These are phyloP conservation scores for Drosophila lacteicornis DNA, from an alignment of 1,140 invertebrate genomes.

Conservation along the genomic window DNA sequence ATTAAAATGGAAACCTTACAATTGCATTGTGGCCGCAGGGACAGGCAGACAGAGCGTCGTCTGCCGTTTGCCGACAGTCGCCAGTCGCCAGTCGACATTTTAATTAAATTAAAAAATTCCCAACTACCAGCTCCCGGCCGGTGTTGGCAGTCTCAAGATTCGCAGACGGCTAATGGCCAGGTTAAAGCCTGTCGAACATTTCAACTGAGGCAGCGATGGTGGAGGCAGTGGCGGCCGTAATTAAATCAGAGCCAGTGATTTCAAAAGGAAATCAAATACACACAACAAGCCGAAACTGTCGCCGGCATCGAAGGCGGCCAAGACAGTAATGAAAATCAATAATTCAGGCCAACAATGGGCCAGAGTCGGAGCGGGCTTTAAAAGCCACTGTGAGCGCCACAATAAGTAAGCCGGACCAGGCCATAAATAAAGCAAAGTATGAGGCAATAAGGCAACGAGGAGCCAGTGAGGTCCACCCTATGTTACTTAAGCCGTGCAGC, in stretches of 20 bases:
- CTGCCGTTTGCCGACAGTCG: constrained; percentile 10
- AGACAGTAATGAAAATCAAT: constrained; percentile 78
- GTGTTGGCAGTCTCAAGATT: constrained; percentile 49
- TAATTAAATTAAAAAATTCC: constrained; percentile 76
- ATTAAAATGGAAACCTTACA: constrained; percentile 82
- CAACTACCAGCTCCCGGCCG: constrained; percentile 15
- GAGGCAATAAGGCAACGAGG: constrained; percentile 52
- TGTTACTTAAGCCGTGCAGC: constrained; percentile 65
- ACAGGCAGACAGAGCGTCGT: constrained; percentile 20
- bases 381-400: constrained; percentile 43
- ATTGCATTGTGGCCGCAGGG: constrained; percentile 72
- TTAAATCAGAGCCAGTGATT: constrained; percentile 48
- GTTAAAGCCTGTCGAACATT: constrained; percentile 54
- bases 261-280: constrained; percentile 52
- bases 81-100: constrained; percentile 53
- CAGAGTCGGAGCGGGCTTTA: constrained; percentile 33
- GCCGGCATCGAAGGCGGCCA: constrained; percentile 62
- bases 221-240: constrained; percentile 24
- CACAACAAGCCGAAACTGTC: constrained; percentile 57
- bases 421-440: constrained; percentile 76
- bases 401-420: constrained; percentile 50
- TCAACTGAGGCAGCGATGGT: constrained; percentile 24
- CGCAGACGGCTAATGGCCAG: constrained; percentile 24
- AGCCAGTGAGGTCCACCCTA: constrained; percentile 35
- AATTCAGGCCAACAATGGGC: constrained; percentile 71